Evolutionary conservation across 2,888 invertebrate genomes (phyloP).

Genomic region (Chloromyia formosa): DNA sequence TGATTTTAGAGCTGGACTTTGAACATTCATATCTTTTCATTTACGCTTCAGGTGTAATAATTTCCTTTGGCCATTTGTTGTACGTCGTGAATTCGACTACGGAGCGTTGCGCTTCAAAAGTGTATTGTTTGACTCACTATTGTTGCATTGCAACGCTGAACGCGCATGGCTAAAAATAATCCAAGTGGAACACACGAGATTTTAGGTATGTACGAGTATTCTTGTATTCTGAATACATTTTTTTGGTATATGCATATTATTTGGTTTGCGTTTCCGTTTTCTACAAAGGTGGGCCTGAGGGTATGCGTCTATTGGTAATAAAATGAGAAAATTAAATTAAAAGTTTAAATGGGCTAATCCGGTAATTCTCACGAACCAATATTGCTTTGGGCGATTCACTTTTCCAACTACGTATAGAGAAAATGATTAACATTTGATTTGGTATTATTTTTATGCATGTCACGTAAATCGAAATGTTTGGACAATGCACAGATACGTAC

Average conservation of each 20-base stretch:
- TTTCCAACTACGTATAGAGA: too few relatives aligned
- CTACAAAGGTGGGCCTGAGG: slow-evolving; percentile 2
- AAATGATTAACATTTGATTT: too few relatives aligned
- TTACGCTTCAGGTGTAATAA: slow-evolving; percentile 16
- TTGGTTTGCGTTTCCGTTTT: slow-evolving; percentile 22
- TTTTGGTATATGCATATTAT: neutral
- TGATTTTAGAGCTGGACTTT: neutral
- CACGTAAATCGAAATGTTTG: too few relatives aligned
- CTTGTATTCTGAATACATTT: neutral
- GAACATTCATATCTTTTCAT: neutral
- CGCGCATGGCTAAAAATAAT: neutral
- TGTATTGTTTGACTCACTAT: neutral
- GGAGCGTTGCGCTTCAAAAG: neutral
- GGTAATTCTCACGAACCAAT: neutral
- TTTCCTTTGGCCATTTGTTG: neutral
- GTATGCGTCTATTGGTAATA: slow-evolving; percentile 17
- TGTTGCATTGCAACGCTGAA: slow-evolving; percentile 13
- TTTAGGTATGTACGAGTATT: slow-evolving; percentile 5
- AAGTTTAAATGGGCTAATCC: too few relatives aligned
- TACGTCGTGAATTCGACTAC: neutral
- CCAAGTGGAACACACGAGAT: slow-evolving; percentile 37
- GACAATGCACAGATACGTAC: too few relatives aligned
- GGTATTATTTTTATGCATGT: too few relatives aligned
- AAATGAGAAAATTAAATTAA: too few relatives aligned
- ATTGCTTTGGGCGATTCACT: neutral